Evolutionary conservation across 2,113 vertebrate genomes (phyloP).

Genomic region (Ceyx cyanopectus): DNA sequence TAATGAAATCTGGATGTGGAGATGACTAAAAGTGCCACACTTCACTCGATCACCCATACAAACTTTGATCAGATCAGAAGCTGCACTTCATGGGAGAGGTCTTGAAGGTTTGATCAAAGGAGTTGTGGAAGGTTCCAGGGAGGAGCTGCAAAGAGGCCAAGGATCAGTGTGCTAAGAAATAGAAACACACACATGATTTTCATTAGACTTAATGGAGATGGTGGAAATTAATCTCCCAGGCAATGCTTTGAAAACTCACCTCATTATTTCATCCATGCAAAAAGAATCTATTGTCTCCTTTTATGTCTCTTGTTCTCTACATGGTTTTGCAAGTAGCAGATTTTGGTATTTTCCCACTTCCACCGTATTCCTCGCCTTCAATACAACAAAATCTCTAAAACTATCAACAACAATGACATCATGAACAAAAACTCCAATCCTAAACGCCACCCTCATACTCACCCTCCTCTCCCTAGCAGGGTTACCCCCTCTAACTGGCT

Average conservation of each 20-base stretch:
- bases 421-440: too few relatives aligned
- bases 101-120: neutral
- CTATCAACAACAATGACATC: too few relatives aligned
- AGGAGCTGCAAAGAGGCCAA: neutral
- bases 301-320: neutral
- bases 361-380: too few relatives aligned
- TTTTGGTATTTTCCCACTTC: too few relatives aligned
- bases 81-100: neutral
- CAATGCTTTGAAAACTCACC: constrained; percentile 6
- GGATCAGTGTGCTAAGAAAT: neutral
- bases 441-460: too few relatives aligned
- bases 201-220: neutral
- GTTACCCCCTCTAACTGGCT: too few relatives aligned
- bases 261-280: neutral
- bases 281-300: neutral
- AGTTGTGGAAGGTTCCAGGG: neutral
- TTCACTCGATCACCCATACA: neutral
- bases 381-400: too few relatives aligned
- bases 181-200: neutral
- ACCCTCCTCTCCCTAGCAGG: too few relatives aligned
- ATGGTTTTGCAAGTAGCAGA: neutral
- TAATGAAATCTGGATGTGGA: neutral
- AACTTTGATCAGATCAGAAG: neutral
- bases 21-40: neutral
- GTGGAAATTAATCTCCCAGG: neutral